Base-by-base conservation (phyloP, 2,113 vertebrate genomes). In the Columba janthina region DNA sequence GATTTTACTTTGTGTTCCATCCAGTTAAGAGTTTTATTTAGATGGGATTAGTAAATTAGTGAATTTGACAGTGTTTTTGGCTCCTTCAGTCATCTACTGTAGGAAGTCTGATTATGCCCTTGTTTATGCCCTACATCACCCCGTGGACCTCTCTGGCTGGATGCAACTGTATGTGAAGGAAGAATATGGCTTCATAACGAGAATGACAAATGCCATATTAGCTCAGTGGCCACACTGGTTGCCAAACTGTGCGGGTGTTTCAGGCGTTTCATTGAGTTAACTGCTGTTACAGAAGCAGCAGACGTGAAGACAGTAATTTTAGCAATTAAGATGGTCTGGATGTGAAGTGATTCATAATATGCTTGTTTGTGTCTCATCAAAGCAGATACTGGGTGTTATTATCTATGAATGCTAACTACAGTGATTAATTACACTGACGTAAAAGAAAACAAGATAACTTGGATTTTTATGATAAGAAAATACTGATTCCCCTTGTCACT, bases 391-490 rank as follows among this genome's bases (percentile, higher is more conserved):
- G 89, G 46, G 11, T 91, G 81, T 94, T 94, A 87, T 93, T 71
- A 82, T 95, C 94, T 97, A 24, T 88, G 93, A 96, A 97, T 88
- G 87, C 89, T 97, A 94, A 96, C 90, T 66, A 77, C 67, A 88
- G 83, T 97, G 96, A 97, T 97, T 97, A 97, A 98, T 97, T 97
- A 76, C 90, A 79, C 16, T 4, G 13, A 48, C 31, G 15, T 89
- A 85, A 92, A 95, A 91, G 93, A 90, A 96, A 95, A 94, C 90
- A 96, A 96, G 95, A 97, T 97, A 96, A 93, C 86, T 88, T 96
- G 67, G 82, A 92, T 84, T 97, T 93, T 85, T 96, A 85, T 93
- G 93, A 97, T 96, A 97, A 97, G 93, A 85, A 94, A 97, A 91
- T 94, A 89, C 93, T 96, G 93, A 96, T 95, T 96, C 36, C 51